These are phyloP conservation scores for Drosophila tristis DNA, from an alignment of 1,140 invertebrate species.

Conservation along the genomic window DNA sequence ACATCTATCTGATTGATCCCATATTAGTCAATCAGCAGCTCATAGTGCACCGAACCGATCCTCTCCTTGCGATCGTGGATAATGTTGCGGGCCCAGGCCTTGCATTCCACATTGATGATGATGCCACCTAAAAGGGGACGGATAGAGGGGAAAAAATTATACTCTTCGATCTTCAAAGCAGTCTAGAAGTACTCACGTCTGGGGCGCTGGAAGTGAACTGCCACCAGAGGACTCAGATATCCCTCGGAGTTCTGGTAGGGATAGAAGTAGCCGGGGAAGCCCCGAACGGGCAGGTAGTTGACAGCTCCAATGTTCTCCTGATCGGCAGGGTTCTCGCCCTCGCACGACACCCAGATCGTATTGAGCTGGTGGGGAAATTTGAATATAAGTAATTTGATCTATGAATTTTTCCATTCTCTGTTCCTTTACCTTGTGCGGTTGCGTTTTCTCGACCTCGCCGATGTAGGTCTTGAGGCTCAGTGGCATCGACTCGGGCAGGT, in stretches of 20 bases:
- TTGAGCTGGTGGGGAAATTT: constrained; percentile 86
- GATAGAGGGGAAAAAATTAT: not conserved
- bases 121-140: constrained; percentile 88
- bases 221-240: constrained; percentile 94
- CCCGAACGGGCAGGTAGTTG: constrained; percentile 89
- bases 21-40: constrained; percentile 93
- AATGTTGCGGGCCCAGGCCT: constrained; percentile 95
- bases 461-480: constrained; percentile 86
- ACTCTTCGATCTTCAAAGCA: not conserved
- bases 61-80: constrained; percentile 90
- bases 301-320: constrained; percentile 94
- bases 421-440: constrained; percentile 64
- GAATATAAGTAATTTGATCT: not conserved
- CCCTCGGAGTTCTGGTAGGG: constrained; percentile 92
- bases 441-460: constrained; percentile 56
- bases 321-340: constrained; percentile 95
- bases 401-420: not conserved
- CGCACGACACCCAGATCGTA: constrained; percentile 94
- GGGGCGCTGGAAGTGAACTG: constrained; percentile 92
- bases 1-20: not conserved
- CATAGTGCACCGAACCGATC: constrained; percentile 94
- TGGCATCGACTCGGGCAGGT: constrained; percentile 89
- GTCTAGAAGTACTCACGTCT: constrained; percentile 86
- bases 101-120: constrained; percentile 95
- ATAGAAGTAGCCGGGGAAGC: constrained; percentile 93